phyloP scores from a whole-genome alignment of 1,140 invertebrate genomes.

The Neocloeon triangulifer region DNA sequence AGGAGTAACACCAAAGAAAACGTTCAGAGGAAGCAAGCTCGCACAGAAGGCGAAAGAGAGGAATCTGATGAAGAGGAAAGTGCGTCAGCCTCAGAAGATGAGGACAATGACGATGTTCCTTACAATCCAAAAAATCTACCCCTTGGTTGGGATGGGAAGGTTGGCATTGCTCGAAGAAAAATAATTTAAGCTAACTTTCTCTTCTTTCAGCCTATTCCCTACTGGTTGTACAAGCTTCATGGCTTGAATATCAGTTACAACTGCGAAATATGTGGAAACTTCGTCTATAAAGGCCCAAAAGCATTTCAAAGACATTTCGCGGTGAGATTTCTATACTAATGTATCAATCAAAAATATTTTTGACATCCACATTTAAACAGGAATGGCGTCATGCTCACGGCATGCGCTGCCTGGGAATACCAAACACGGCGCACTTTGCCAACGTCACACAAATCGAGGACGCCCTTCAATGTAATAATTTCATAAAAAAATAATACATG shows the following conservation, averaged over 20 bases:
- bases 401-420: constrained; percentile 96
- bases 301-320: constrained; percentile 99
- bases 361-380: constrained; percentile 17
- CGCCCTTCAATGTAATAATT: constrained; percentile 72
- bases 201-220: constrained; percentile 67
- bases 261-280: constrained; percentile 99
- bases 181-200: too few species aligned
- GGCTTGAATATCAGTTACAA: constrained; percentile 97
- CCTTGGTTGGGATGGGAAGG: constrained; percentile 97
- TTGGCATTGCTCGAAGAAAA: constrained; percentile 17
- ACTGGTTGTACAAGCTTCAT: constrained; percentile 98
- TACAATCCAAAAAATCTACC: constrained; percentile 99
- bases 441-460: constrained; percentile 99
- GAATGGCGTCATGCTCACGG: constrained; percentile 99
- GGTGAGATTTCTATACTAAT: constrained; percentile 19
- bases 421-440: constrained; percentile 98
- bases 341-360: background rate
- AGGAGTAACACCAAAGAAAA: constrained; percentile 87
- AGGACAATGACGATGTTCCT: constrained; percentile 83
- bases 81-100: constrained; percentile 61
- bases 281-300: constrained; percentile 97
- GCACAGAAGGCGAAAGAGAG: constrained; percentile 82
- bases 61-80: constrained; percentile 82
- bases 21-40: constrained; percentile 91
- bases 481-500: too few species aligned